A percentile compares a stretch with the other conserved stretches of the same genome.
These are phyloP conservation scores for Aporophyla nigra DNA, from an alignment of 2,888 invertebrate genomes.

Conservation along the genomic window DNA sequence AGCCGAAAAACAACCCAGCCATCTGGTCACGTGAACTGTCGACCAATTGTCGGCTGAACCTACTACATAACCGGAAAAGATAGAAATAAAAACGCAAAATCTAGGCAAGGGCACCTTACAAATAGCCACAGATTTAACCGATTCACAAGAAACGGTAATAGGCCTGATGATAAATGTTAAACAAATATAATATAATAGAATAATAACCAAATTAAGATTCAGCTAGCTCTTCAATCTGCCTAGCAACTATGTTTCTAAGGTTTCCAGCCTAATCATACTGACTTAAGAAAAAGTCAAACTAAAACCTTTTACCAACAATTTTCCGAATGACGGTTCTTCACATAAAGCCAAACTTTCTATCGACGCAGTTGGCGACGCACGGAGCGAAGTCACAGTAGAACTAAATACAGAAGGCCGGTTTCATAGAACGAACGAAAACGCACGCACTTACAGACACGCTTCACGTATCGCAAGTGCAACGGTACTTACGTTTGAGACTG, in stretches of 20 bases:
- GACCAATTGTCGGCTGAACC: no score
- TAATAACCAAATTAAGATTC: not conserved
- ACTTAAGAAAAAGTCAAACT: not conserved
- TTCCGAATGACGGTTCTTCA: slow-evolving; percentile 4
- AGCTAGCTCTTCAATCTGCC: not conserved
- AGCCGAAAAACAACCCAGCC: not conserved
- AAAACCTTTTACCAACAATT: slow-evolving; percentile 12
- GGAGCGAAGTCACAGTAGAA: not conserved
- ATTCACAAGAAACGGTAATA: not conserved
- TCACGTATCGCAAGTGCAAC: not conserved
- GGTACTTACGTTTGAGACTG: no score
- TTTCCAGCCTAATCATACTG: not conserved
- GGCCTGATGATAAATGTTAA: not conserved
- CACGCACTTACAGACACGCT: not conserved
- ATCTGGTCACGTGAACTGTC: no score
- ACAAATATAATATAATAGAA: no score
- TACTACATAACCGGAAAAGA: no score
- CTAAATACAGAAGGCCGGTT: not conserved
- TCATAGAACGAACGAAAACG: not conserved
- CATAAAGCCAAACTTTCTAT: slow-evolving; percentile 29
- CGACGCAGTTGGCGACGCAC: not conserved
- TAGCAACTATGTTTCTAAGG: no score
- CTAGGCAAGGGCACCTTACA: no score
- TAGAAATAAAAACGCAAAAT: no score
- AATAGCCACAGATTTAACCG: not conserved